phyloP scores from a whole-genome alignment of 2,888 invertebrate species.

The Helleia helle region DNA sequence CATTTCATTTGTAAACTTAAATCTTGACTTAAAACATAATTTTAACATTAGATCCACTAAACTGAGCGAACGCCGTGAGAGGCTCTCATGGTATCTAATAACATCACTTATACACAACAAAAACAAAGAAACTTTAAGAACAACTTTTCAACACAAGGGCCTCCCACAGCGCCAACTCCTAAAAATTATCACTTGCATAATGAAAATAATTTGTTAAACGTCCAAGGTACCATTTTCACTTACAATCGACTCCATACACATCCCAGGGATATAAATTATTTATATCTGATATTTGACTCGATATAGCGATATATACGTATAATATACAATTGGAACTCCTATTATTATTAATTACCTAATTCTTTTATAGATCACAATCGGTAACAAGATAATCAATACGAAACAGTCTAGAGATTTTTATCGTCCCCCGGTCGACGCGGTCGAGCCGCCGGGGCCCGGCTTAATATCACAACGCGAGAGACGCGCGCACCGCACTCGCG shows the following conservation, averaged over 20 bases:
- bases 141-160: slow-evolving; percentile 13
- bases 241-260: slow-evolving; percentile 20
- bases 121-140: slow-evolving; percentile 13
- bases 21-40: too few relatives aligned
- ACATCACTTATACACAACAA: slow-evolving; percentile 15
- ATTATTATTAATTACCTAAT: slow-evolving; percentile 71
- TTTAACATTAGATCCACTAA: slow-evolving; percentile 21
- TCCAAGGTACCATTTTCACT: slow-evolving; percentile 20
- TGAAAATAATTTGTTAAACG: slow-evolving; percentile 24
- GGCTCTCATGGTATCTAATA: slow-evolving; percentile 11
- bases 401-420: slow-evolving; percentile 49
- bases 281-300: slow-evolving; percentile 38
- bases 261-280: slow-evolving; percentile 24
- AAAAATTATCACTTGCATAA: slow-evolving; percentile 20
- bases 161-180: slow-evolving; percentile 12
- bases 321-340: slow-evolving; percentile 74
- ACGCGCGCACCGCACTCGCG: slow-evolving; percentile 20
- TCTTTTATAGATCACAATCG: slow-evolving; percentile 65
- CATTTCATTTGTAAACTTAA: too few relatives aligned
- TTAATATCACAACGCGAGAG: slow-evolving; percentile 23
- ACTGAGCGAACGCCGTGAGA: slow-evolving; percentile 16
- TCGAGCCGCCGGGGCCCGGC: slow-evolving; percentile 12
- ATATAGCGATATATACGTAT: slow-evolving; percentile 60
- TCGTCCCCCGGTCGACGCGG: slow-evolving; percentile 19
- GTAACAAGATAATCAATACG: slow-evolving; percentile 58